Evolutionary conservation across 2,113 vertebrate species (phyloP).

Genomic region (Alces alces): DNA sequence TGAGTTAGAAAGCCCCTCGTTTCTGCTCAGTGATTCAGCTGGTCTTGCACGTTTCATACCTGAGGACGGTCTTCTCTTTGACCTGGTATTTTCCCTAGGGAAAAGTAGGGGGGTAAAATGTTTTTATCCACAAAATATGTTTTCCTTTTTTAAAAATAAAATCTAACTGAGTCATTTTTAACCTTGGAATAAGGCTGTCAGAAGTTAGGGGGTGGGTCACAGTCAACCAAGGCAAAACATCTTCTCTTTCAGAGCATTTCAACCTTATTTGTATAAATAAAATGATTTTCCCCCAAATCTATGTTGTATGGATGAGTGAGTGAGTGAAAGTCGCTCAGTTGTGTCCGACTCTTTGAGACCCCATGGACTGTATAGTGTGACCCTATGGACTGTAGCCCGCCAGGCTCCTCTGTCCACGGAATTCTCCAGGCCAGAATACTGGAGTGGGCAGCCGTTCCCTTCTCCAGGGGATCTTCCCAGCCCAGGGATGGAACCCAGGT

Average conservation of each 20-base stretch:
- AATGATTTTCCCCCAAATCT: neutral
- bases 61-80: neutral
- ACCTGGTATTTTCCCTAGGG: neutral
- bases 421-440: neutral
- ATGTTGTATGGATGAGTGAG: neutral
- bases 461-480: neutral
- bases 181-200: neutral
- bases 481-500: neutral
- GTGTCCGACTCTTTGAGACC: neutral
- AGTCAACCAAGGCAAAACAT: neutral
- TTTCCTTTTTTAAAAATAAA: neutral
- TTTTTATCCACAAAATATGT: neutral
- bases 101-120: neutral
- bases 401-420: too few relatives aligned
- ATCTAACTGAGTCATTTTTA: neutral
- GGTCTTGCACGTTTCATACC: neutral
- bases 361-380: neutral
- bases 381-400: too few relatives aligned
- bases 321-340: neutral
- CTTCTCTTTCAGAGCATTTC: neutral
- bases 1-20: neutral
- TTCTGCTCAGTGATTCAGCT: accelerated
- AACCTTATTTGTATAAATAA: neutral
- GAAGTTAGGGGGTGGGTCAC: neutral
- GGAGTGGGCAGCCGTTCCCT: neutral